Percentiles rank a stretch among this genome's conserved stretches.
Evolutionary conservation across 30 jellyfish, hydroid and myxozoan genomes (phyloP).

Genomic region (Rhopilema esculentum): DNA sequence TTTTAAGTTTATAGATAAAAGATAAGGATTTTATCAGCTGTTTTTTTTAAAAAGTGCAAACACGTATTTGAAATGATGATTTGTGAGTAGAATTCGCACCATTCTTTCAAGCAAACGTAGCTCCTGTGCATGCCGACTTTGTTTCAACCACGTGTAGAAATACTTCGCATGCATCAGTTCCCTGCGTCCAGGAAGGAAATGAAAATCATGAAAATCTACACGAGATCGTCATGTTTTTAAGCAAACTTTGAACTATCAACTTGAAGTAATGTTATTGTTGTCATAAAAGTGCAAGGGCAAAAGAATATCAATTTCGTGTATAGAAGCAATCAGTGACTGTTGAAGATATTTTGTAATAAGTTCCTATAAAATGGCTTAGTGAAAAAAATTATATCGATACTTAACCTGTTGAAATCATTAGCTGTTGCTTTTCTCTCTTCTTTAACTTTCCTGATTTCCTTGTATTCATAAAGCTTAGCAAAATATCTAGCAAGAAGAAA

Average conservation of each 20-base stretch:
- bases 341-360: too few species aligned
- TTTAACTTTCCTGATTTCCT: conserved; percentile 19
- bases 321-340: too few species aligned
- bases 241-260: not conserved
- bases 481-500: conserved; percentile 16
- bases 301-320: too few species aligned
- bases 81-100: conserved; percentile 6
- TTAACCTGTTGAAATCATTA: conserved; percentile 48
- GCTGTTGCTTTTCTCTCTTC: conserved; percentile 28
- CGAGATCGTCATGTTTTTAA: not conserved
- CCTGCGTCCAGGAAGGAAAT: conserved; percentile 3
- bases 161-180: conserved; percentile 44
- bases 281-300: too few species aligned
- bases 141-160: conserved; percentile 63
- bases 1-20: too few species aligned
- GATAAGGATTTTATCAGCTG: too few species aligned
- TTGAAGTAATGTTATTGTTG: too few species aligned
- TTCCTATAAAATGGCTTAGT: too few species aligned
- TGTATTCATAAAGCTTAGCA: not conserved
- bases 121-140: conserved; percentile 38
- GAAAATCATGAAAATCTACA: too few species aligned
- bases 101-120: conserved; percentile 45
- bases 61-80: too few species aligned
- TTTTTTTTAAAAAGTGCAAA: too few species aligned
- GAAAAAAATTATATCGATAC: too few species aligned